Conservation (phyloP, 2,113 vertebrate genomes). For the Dicerorhinus sumatrensis region DNA sequence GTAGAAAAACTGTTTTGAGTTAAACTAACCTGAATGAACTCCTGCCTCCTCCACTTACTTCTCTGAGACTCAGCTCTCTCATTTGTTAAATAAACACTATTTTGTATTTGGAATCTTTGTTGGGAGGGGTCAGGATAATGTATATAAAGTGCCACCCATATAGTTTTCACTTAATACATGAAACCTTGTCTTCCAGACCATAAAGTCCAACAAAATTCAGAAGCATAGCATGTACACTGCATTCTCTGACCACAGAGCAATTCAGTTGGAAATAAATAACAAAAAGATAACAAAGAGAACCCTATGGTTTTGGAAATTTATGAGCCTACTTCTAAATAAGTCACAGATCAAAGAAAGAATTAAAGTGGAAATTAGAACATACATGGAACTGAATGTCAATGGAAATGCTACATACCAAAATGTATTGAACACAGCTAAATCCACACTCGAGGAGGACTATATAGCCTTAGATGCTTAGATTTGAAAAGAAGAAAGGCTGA, state of each 20-base stretch:
- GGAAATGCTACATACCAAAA: background rate
- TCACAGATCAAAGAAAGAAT: conserved; percentile 42
- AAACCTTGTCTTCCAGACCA: background rate
- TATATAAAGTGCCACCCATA: background rate
- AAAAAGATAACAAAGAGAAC: background rate
- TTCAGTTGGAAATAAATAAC: conserved; percentile 36
- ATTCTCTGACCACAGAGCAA: background rate
- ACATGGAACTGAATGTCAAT: background rate
- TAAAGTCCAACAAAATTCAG: background rate
- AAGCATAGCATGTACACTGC: background rate
- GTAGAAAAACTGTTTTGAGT: background rate
- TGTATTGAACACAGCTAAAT: background rate
- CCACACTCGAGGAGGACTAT: background rate
- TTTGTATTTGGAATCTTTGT: background rate
- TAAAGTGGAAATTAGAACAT: conserved; percentile 3
- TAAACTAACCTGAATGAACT: conserved; percentile 20
- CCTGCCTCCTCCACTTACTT: background rate
- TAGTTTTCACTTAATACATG: background rate
- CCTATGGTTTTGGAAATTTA: background rate
- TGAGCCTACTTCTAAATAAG: background rate
- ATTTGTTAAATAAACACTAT: conserved; percentile 4
- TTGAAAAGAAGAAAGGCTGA: background rate
- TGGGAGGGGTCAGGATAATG: background rate
- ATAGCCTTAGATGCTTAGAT: background rate
- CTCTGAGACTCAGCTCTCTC: conserved; percentile 10